Percentiles rank a stretch among this genome's conserved stretches.
These are phyloP conservation scores for Ctenodactylus gundi DNA, from an alignment of 2,113 vertebrate genomes.

Conservation along the genomic window DNA sequence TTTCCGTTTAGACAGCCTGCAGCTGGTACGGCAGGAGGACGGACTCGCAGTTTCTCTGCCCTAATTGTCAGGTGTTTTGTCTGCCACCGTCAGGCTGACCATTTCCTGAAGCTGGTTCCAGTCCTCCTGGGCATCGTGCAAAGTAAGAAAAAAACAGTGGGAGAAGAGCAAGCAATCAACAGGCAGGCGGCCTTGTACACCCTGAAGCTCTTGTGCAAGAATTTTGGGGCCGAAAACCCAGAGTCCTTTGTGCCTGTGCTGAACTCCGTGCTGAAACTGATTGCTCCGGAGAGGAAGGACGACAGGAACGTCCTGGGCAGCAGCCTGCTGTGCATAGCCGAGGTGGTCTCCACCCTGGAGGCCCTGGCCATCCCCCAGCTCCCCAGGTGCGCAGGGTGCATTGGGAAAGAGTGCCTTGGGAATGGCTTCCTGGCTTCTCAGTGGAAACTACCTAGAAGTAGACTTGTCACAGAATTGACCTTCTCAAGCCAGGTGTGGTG, in stretches of 20 bases:
- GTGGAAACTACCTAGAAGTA: not conserved
- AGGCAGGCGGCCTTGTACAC: slow-evolving; percentile 96
- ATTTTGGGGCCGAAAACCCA: slow-evolving; percentile 87
- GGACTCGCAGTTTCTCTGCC: not conserved
- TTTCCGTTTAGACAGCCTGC: not conserved
- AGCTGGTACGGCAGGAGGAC: too few relatives aligned
- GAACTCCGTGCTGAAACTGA: slow-evolving; percentile 82
- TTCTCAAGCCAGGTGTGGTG: too few relatives aligned
- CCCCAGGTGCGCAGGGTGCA: slow-evolving; percentile 86
- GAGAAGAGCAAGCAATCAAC: slow-evolving; percentile 92
- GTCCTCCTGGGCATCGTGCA: slow-evolving; percentile 88
- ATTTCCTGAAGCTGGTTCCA: slow-evolving; percentile 88
- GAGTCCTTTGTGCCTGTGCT: slow-evolving; percentile 89
- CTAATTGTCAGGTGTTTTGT: not conserved
- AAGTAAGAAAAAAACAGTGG: slow-evolving; percentile 78
- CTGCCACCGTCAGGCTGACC: slow-evolving; percentile 83
- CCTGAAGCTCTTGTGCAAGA: slow-evolving; percentile 95
- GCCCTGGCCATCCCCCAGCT: slow-evolving; percentile 93
- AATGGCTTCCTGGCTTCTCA: not conserved
- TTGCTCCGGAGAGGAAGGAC: slow-evolving; percentile 82
- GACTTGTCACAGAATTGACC: not conserved
- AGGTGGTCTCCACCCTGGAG: slow-evolving; percentile 87
- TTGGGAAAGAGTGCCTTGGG: too few relatives aligned
- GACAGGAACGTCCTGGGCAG: slow-evolving; percentile 94
- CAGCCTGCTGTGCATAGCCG: slow-evolving; percentile 94